These are phyloP conservation scores for Diogma glabrata DNA, from an alignment of 2,888 invertebrate genomes.

Conservation along the genomic window DNA sequence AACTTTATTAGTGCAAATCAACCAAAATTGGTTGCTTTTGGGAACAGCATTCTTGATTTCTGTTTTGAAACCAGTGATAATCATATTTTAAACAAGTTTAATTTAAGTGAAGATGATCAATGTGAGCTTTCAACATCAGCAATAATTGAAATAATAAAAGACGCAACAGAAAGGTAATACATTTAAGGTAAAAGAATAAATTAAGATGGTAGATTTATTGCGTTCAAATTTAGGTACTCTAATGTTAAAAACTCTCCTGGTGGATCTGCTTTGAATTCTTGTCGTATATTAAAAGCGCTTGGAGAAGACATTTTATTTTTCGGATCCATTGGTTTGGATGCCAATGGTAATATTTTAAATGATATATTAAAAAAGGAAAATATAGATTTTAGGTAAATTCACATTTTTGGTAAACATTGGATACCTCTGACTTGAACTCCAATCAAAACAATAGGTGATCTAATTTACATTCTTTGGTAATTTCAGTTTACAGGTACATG, in stretches of 20 bases:
- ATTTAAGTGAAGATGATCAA: constrained; percentile 12
- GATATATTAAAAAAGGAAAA: constrained; percentile 32
- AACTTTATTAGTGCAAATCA: neutral
- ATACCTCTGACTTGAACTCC: too few relatives aligned
- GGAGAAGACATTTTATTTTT: constrained; percentile 37
- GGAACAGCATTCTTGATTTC: constrained; percentile 32
- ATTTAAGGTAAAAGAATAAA: neutral
- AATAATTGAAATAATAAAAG: constrained; percentile 9
- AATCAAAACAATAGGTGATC: neutral
- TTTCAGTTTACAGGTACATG: constrained; percentile 27
- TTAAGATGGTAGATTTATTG: neutral
- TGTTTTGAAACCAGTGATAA: constrained; percentile 6
- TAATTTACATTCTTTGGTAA: too few relatives aligned
- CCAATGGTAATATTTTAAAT: constrained; percentile 34
- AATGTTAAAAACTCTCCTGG: constrained; percentile 24
- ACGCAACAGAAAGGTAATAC: constrained; percentile 6
- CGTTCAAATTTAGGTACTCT: neutral
- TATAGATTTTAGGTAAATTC: constrained; percentile 33
- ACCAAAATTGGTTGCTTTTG: constrained; percentile 31
- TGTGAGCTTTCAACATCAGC: constrained; percentile 12
- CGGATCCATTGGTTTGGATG: constrained; percentile 42
- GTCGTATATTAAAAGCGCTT: constrained; percentile 32
- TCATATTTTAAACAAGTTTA: neutral
- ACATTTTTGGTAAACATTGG: neutral
- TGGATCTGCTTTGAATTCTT: constrained; percentile 41